Evolutionary conservation across 1,140 invertebrate genomes (phyloP).

Genomic region (Heliconius eleuchia): DNA sequence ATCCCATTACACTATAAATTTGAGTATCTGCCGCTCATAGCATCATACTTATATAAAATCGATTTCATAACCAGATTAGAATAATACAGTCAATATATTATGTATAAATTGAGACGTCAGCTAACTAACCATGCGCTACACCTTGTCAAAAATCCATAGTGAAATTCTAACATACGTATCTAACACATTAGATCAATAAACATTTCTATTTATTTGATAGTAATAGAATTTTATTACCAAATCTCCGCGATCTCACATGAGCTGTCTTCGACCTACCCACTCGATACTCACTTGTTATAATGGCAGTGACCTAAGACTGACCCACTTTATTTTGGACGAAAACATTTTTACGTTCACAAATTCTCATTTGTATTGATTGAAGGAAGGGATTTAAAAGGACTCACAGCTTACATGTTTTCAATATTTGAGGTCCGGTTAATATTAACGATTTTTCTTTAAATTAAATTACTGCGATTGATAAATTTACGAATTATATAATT

Average conservation of each 20-base stretch:
- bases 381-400: neutral
- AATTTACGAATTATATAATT: slow-evolving; percentile 4
- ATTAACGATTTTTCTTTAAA: neutral
- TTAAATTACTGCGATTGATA: neutral
- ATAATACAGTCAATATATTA: neutral
- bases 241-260: slow-evolving; percentile 13
- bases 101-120: neutral
- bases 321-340: slow-evolving; percentile 37
- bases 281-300: slow-evolving; percentile 34
- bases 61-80: neutral
- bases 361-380: slow-evolving; percentile 10
- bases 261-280: slow-evolving; percentile 30
- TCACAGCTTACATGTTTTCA: neutral
- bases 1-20: neutral
- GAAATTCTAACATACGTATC: neutral
- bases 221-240: slow-evolving; percentile 26
- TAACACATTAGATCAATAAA: slow-evolving; percentile 7
- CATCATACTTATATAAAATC: neutral
- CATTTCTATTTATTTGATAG: slow-evolving; percentile 16
- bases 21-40: neutral
- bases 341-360: slow-evolving; percentile 28
- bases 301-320: slow-evolving; percentile 39
- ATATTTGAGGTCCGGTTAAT: neutral
- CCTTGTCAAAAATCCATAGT: neutral
- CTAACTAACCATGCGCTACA: neutral